A percentile compares a stretch with the other conserved stretches of the same genome.
phyloP scores from a whole-genome alignment of 2,888 invertebrate genomes.

The Sycophila texana region DNA sequence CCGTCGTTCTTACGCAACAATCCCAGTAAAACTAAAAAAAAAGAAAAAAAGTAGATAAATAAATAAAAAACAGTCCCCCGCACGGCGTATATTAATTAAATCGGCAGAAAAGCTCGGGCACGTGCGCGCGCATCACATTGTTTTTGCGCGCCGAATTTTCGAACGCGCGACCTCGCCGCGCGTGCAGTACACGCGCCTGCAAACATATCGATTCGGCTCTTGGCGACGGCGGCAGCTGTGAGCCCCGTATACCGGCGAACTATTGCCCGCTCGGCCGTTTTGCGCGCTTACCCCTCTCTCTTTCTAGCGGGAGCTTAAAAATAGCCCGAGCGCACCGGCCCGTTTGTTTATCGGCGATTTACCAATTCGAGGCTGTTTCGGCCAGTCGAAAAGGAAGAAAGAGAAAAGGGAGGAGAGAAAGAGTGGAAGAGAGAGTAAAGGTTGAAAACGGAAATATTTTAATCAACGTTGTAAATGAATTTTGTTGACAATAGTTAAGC shows the following conservation, averaged over 20 bases:
- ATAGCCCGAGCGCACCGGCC: not conserved
- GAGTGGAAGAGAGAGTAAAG: too few species aligned
- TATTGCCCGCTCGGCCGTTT: not conserved
- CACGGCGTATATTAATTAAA: constrained; percentile 34
- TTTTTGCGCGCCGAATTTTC: constrained; percentile 22
- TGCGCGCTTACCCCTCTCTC: not conserved
- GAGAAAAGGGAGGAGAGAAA: too few species aligned
- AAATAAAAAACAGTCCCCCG: too few species aligned
- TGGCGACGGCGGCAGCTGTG: too few species aligned
- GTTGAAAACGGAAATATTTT: too few species aligned
- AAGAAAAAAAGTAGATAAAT: too few species aligned
- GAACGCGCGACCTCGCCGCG: not conserved
- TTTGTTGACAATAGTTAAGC: too few species aligned
- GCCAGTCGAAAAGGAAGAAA: too few species aligned
- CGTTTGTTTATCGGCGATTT: too few species aligned
- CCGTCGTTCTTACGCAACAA: not conserved
- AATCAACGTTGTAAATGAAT: too few species aligned
- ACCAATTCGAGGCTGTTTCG: too few species aligned
- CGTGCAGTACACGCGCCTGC: not conserved
- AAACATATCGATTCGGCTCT: not conserved
- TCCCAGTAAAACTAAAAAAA: too few species aligned
- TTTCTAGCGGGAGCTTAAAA: constrained; percentile 1
- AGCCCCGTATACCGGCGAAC: not conserved
- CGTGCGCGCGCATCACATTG: constrained; percentile 35
- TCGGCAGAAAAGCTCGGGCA: constrained; percentile 14